Percentiles rank a stretch among this genome's conserved stretches.
Evolutionary conservation across 1,140 invertebrate species (phyloP).

Genomic region (Drosophila lini): DNA sequence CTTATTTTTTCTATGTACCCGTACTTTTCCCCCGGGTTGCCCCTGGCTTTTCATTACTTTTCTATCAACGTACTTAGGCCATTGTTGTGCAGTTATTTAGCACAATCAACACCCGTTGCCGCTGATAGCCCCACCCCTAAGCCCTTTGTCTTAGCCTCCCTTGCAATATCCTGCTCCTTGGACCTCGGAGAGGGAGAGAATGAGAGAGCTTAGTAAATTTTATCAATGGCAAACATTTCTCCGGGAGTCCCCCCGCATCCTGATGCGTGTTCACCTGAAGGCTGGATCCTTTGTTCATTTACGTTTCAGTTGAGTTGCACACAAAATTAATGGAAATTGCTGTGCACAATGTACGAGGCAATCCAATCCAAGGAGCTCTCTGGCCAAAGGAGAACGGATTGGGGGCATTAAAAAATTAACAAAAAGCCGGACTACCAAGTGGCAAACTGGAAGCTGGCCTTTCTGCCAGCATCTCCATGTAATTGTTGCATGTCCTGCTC

Average conservation of each 20-base stretch:
- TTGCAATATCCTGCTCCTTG: conserved; percentile 17
- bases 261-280: conserved; percentile 56
- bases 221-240: conserved; percentile 70
- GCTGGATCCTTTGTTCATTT: conserved; percentile 71
- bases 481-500: conserved; percentile 40
- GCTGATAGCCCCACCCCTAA: conserved; percentile 52
- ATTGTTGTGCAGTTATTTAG: conserved; percentile 82
- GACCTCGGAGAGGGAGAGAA: neutral
- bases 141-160: conserved; percentile 11
- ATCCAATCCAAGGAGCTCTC: conserved; percentile 20
- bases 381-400: conserved; percentile 2
- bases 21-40: conserved; percentile 11
- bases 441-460: conserved; percentile 21
- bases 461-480: conserved; percentile 13
- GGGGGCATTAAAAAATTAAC: conserved; percentile 58
- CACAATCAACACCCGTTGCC: conserved; percentile 79
- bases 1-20: neutral
- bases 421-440: conserved; percentile 37
- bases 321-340: conserved; percentile 78
- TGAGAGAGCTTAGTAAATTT: conserved; percentile 60
- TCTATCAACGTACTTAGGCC: conserved; percentile 82
- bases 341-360: conserved; percentile 39
- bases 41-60: conserved; percentile 77
- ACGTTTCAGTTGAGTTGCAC: conserved; percentile 73
- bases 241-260: neutral